Conservation (phyloP, 2,888 invertebrate species). For the Scaptomyza tumidula region DNA sequence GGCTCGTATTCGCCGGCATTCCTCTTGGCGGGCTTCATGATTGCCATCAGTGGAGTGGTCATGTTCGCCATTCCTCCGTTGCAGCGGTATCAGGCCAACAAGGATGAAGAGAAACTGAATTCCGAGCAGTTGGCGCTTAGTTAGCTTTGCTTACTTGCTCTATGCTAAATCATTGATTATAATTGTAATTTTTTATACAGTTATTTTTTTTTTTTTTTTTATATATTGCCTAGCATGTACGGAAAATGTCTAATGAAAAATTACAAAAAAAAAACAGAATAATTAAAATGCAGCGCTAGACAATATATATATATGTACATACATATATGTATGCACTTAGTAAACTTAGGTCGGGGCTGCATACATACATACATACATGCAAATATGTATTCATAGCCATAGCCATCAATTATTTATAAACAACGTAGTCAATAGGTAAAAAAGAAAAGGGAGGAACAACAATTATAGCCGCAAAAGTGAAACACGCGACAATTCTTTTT, state of each 20-base stretch:
- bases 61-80: conserved; percentile 92
- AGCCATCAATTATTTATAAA: conserved; percentile 53
- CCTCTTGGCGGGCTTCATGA: conserved; percentile 93
- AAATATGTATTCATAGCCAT: conserved; percentile 36
- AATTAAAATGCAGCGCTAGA: not conserved
- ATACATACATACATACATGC: conserved; percentile 3
- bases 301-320: conserved; percentile 4
- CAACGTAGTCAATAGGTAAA: conserved; percentile 12
- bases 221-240: conserved; percentile 12
- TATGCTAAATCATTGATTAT: conserved; percentile 17
- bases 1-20: conserved; percentile 94
- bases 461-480: conserved; percentile 6
- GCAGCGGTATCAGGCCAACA: conserved; percentile 85
- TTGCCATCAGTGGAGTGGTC: conserved; percentile 94
- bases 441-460: not conserved
- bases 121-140: conserved; percentile 76
- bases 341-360: conserved; percentile 35
- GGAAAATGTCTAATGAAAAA: not conserved
- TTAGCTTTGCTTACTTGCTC: conserved; percentile 46
- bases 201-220: conserved; percentile 4
- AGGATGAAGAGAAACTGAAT: conserved; percentile 54
- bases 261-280: not conserved
- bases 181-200: conserved; percentile 14
- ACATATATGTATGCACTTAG: conserved; percentile 12
- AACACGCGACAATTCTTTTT: conserved; percentile 15